Conservation (phyloP, 2,888 invertebrate genomes). For the Melangyna quadrimaculata region DNA sequence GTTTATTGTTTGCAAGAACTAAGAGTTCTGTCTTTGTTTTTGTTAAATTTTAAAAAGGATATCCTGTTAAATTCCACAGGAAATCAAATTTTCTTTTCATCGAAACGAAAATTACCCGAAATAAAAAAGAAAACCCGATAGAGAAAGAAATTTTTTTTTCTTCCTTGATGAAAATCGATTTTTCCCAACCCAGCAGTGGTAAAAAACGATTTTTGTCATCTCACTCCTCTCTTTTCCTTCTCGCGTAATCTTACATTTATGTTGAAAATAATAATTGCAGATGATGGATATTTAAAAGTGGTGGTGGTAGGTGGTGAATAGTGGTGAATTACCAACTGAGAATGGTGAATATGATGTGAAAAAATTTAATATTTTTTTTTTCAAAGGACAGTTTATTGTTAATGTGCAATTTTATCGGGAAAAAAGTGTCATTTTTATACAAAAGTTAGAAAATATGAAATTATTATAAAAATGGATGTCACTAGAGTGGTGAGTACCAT, state of each 20-base stretch:
- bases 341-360: constrained; percentile 61
- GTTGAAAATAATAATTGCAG: constrained; percentile 40
- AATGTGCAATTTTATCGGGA: constrained; percentile 28
- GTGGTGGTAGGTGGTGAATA: constrained; percentile 46
- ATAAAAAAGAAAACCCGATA: constrained; percentile 12
- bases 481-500: constrained; percentile 65
- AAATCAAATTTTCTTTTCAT: constrained; percentile 1
- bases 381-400: constrained; percentile 22
- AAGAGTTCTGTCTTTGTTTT: neutral
- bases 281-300: constrained; percentile 48
- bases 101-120: neutral
- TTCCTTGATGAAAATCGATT: constrained; percentile 66
- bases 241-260: constrained; percentile 30
- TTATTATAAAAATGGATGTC: constrained; percentile 45
- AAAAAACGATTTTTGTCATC: constrained; percentile 37
- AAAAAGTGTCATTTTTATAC: constrained; percentile 21
- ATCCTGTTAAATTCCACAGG: neutral
- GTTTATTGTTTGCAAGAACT: neutral
- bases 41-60: neutral
- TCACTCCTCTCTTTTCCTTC: neutral
- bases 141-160: constrained; percentile 45
- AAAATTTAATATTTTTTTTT: constrained; percentile 20
- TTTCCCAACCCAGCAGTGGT: constrained; percentile 53
- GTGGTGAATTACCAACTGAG: constrained; percentile 40
- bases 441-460: neutral